A percentile compares a stretch with the other conserved stretches of the same genome.
Evolutionary conservation across 2,888 invertebrate species (phyloP).

Genomic region (Sphinx pinastri): DNA sequence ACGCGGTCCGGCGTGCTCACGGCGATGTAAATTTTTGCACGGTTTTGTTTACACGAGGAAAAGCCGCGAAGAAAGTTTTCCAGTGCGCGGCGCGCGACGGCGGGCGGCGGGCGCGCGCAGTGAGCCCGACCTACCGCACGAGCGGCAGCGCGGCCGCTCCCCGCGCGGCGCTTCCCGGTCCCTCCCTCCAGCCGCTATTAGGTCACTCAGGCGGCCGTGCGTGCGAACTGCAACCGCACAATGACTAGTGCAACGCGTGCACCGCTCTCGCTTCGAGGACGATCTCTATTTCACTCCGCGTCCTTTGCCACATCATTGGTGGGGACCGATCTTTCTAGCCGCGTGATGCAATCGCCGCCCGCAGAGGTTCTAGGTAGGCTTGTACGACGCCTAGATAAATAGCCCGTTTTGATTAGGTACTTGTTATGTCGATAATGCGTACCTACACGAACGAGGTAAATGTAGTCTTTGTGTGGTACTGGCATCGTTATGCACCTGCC

Average conservation of each 20-base stretch:
- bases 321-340: conserved; percentile 83
- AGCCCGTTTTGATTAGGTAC: conserved; percentile 56
- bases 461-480: background rate
- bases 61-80: conserved; percentile 82
- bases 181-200: conserved; percentile 83
- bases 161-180: conserved; percentile 76
- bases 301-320: conserved; percentile 81
- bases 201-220: conserved; percentile 81
- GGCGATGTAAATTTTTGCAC: conserved; percentile 66
- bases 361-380: conserved; percentile 69
- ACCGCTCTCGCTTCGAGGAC: conserved; percentile 84
- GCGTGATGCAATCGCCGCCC: conserved; percentile 72
- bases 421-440: conserved; percentile 44
- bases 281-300: conserved; percentile 83
- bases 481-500: background rate
- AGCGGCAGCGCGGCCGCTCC: conserved; percentile 67
- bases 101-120: conserved; percentile 75
- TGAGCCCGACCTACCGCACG: conserved; percentile 84
- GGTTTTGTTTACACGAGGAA: conserved; percentile 78
- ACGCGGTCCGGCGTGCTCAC: conserved; percentile 42
- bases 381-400: conserved; percentile 61
- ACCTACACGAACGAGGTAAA: conserved; percentile 18
- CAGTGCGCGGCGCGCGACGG: conserved; percentile 69
- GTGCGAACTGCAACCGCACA: conserved; percentile 82
- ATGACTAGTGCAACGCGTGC: conserved; percentile 83